phyloP scores from a whole-genome alignment of 2,113 vertebrate species.

The Sinocyclocheilus grahami region DNA sequence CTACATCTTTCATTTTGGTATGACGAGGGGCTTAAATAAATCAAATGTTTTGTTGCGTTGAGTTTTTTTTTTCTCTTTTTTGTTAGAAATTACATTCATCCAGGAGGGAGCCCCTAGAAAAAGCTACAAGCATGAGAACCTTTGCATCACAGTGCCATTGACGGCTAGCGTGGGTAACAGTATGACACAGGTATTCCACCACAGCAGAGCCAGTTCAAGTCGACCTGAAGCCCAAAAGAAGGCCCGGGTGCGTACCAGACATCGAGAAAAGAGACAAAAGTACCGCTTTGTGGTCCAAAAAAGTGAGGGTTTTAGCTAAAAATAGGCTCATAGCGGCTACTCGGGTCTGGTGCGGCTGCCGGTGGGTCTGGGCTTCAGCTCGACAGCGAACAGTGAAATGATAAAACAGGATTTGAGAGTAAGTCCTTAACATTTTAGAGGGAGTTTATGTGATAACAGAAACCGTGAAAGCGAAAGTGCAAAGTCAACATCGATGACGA shows the following conservation, averaged over 20 bases:
- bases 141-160: conserved; percentile 58
- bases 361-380: conserved; percentile 61
- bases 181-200: conserved; percentile 62
- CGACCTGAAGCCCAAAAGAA: conserved; percentile 46
- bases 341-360: conserved; percentile 52
- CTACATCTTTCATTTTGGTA: conserved; percentile 46
- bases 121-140: conserved; percentile 61
- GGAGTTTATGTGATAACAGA: conserved; percentile 65
- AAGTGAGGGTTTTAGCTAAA: conserved; percentile 58
- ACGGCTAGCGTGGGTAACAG: conserved; percentile 66
- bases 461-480: conserved; percentile 76
- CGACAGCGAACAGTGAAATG: conserved; percentile 37
- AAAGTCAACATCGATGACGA: conserved; percentile 70
- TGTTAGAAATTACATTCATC: conserved; percentile 73
- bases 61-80: conserved; percentile 11
- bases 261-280: conserved; percentile 53
- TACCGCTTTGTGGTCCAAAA: conserved; percentile 68
- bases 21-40: conserved; percentile 39
- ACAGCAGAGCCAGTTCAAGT: conserved; percentile 46
- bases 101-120: conserved; percentile 57
- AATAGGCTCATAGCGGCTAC: conserved; percentile 60
- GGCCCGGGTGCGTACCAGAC: conserved; percentile 50
- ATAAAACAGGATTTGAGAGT: conserved; percentile 45
- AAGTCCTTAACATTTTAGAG: conserved; percentile 60
- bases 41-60: background rate